Percentiles rank a stretch among this genome's conserved stretches.
phyloP scores from a whole-genome alignment of 2,113 vertebrate genomes.

The Motacilla tschutschensis region DNA sequence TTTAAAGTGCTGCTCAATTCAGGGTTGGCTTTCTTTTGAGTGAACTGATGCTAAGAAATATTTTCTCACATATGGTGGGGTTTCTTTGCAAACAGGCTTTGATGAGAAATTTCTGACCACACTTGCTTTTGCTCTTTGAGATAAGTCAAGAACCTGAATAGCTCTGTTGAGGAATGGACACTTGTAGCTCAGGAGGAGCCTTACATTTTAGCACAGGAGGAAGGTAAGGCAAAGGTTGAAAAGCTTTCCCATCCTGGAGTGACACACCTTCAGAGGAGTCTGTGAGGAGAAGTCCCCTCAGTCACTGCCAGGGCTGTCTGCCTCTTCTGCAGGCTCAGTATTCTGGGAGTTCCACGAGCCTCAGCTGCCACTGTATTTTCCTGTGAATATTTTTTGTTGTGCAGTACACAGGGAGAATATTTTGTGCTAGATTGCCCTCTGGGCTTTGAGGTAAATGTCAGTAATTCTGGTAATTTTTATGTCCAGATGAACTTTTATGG shows the following conservation, averaged over 20 bases:
- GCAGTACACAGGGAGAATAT: background rate
- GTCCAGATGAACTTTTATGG: background rate
- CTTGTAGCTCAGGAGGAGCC: background rate
- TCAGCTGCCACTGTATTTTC: background rate
- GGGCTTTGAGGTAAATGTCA: background rate
- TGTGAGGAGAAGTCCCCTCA: background rate
- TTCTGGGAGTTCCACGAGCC: background rate
- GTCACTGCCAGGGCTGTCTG: background rate
- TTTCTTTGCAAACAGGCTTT: background rate
- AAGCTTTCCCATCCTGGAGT: background rate
- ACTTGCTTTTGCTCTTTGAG: background rate
- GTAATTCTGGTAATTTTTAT: background rate
- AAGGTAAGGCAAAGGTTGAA: background rate
- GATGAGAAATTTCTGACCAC: background rate
- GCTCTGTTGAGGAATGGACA: background rate
- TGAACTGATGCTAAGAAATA: background rate
- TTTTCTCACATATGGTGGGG: background rate
- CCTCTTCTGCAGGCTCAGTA: background rate
- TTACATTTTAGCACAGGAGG: background rate
- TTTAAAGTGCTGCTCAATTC: background rate
- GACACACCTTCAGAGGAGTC: background rate
- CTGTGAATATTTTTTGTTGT: background rate
- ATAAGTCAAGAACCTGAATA: background rate
- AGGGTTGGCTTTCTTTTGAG: background rate
- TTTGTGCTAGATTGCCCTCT: background rate